Evolutionary conservation across 1,140 invertebrate species (phyloP), one percentile per base, ranked within the genome.

Genomic region (Triops longicaudatus): DNA sequence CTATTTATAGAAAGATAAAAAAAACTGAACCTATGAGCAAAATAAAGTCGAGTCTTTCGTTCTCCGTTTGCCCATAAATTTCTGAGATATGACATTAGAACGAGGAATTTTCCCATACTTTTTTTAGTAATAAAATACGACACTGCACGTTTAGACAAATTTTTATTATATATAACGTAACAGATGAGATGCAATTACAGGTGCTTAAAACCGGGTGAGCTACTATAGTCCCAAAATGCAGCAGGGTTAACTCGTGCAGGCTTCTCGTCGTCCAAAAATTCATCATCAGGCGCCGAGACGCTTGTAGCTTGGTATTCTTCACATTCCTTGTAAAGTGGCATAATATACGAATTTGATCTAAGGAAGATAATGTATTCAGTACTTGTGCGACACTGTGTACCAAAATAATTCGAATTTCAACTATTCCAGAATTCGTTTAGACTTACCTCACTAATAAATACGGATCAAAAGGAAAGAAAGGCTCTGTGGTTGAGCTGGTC

Each of bases 381-480:
- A 37, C 31, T 4, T 37, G 14, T n/a, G n/a, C n/a, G n/a, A n/a
- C n/a, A n/a, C n/a, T n/a, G n/a, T n/a, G n/a, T n/a, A n/a, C 11
- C 37, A 37, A 37, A 4, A 4, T 37, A 37, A 37, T 7, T 37
- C 31, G 2, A 37, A 37, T 7, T 37, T 78, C 9, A 26, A 78
- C 0, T 26, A 74, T 12, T 72, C 26, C 50, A 22, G 74, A 78
- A n/a, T n/a, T n/a, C 26, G 37, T 73, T 42, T 50, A 17, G 26
- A 37, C 82, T 84, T 82, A 90, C 88, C 85, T 86, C 82, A 86
- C 85, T 17, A 95, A 85, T 26, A 90, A 80, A 82, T 91, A 94
- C 2, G 91, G 91, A 85, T 93, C 93, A 85, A 94, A 95, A 0
- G 93, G 93, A 80, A 93, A 95, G 82, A 90, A 92, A 11, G 87